Evolutionary conservation across 1,140 invertebrate species (phyloP), one percentile per base, ranked within the genome.

Genomic region (Sipha flava): DNA sequence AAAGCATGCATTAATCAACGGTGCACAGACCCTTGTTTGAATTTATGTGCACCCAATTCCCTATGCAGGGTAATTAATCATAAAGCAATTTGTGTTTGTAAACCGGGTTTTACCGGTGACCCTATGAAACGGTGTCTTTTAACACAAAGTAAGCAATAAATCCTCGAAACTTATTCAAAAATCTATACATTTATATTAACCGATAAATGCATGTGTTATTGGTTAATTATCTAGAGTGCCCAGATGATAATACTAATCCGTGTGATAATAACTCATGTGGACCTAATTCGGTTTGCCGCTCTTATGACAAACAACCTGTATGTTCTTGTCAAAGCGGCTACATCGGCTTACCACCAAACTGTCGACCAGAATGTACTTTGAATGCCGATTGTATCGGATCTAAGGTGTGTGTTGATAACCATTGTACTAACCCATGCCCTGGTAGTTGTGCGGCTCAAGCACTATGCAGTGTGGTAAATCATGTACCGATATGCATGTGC

Each of bases 181-280:
- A 9, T 29, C 16, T 12, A 31, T 43, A n/a, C 16, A 18, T 9
- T 34, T 7, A 9, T 34, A 29, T 45, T 80, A 52, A 31, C 62
- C 10, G 52, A 62, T 23, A 43, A 57, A 57, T 49, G 26, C 84
- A 37, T 83, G 82, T 45, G 84, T 84, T 81, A 86, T 87, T 34
- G 86, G 85, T 81, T 87, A 86, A 80, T 91, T 43, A 45, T 43
- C 18, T 62, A 62, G 52, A 62, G 68, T 47, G 80, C 37, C 68
- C 79, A 64, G 81, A 86, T 54, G 86, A 85, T 45, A 68, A 79
- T 37, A 29, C 10, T 10, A 85, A 82, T 43, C 82, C 91, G 10
- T 94, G 93, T 84, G 88, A 88, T 43, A 92, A 91, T 81, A 92
- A 90, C 21, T 92, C 93, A 1, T 95, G 93, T 83, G 94, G 94